Evolutionary conservation across 2,113 vertebrate genomes (phyloP).

Genomic region (Stomatorhinus ivindoensis): DNA sequence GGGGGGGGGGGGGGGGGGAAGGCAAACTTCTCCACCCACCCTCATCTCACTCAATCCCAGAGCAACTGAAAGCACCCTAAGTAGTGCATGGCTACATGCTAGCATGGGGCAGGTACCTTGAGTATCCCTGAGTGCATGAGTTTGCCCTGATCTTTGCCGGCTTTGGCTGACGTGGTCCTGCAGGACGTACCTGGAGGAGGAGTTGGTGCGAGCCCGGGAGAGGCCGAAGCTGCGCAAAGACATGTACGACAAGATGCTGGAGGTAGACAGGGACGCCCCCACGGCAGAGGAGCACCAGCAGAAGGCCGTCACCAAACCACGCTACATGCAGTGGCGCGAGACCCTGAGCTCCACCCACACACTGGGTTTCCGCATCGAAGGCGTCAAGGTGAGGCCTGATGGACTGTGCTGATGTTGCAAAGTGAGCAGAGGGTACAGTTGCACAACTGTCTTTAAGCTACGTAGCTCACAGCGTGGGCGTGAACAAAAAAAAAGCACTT

Average conservation of each 20-base stretch:
- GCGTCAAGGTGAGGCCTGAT: conserved; percentile 74
- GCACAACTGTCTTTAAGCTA: not conserved
- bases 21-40: not conserved
- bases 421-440: not conserved
- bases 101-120: not conserved
- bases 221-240: conserved; percentile 86
- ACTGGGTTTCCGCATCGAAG: conserved; percentile 93
- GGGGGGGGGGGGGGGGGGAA: too few species aligned
- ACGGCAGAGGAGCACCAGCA: conserved; percentile 78
- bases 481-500: not conserved
- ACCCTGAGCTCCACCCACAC: conserved; percentile 90
- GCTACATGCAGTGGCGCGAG: conserved; percentile 99
- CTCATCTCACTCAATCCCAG: not conserved
- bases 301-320: conserved; percentile 80
- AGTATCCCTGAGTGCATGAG: not conserved
- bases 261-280: conserved; percentile 81
- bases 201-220: conserved; percentile 83
- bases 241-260: conserved; percentile 95
- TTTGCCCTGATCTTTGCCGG: not conserved
- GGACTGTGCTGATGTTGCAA: not conserved
- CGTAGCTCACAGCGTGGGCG: not conserved
- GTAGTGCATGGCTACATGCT: not conserved
- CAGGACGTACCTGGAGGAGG: conserved; percentile 94
- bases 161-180: conserved; percentile 23
- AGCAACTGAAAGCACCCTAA: not conserved